Conservation (phyloP, 1,140 invertebrate genomes). For the Mya arenaria region DNA sequence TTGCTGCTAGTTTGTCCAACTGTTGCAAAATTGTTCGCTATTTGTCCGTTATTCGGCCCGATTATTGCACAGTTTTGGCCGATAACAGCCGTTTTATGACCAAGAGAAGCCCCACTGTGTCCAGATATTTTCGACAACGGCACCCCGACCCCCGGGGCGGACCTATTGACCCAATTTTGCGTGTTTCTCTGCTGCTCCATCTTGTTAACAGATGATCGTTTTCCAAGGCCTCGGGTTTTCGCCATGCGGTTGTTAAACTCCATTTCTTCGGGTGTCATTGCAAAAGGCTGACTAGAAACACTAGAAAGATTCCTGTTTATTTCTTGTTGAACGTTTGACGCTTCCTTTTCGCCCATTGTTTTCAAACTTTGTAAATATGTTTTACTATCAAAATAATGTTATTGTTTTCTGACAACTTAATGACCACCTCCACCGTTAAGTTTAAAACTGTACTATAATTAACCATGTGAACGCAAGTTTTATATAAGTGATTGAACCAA, state of each 20-base stretch:
- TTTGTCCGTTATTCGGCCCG: not conserved
- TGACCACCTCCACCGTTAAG: no score
- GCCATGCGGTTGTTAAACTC: not conserved
- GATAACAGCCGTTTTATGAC: not conserved
- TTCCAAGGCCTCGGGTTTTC: slow-evolving; percentile 8
- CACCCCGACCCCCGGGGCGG: not conserved
- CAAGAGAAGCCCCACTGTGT: not conserved
- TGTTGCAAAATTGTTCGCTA: not conserved
- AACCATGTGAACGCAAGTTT: no score
- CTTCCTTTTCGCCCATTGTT: slow-evolving; percentile 29
- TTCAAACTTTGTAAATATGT: no score
- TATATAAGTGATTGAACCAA: no score
- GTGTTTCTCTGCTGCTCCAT: slow-evolving; percentile 38
- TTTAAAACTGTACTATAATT: no score
- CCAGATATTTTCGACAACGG: not conserved
- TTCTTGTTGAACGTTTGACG: slow-evolving; percentile 19
- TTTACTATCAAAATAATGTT: no score
- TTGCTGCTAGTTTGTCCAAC: not conserved
- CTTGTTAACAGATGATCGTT: not conserved
- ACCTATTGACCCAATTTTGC: slow-evolving; percentile 30
- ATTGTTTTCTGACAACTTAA: no score
- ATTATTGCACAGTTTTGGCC: not conserved
- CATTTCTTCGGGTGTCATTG: slow-evolving; percentile 28
- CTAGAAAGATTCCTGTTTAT: slow-evolving; percentile 27
- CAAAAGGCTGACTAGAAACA: not conserved